Percentiles rank a stretch among this genome's conserved stretches.
phyloP scores from a whole-genome alignment of 2,888 invertebrate species.

The Watsonalla cultraria region DNA sequence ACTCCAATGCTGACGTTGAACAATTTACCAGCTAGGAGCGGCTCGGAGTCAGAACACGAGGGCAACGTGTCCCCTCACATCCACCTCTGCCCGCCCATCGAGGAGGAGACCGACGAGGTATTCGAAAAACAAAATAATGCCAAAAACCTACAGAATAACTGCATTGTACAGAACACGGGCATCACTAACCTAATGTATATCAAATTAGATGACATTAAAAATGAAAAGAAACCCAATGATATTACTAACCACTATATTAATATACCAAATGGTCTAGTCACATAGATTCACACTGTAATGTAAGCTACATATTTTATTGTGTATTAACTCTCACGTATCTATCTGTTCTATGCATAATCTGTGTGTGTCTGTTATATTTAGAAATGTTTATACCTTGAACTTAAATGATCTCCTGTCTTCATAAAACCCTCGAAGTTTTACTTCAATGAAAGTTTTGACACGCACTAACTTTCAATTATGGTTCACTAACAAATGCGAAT shows the following conservation, averaged over 20 bases:
- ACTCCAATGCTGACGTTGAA: slow-evolving; percentile 76
- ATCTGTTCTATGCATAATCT: neutral
- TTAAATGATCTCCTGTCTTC: neutral
- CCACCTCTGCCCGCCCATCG: slow-evolving; percentile 54
- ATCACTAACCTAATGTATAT: slow-evolving; percentile 70
- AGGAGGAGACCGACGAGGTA: slow-evolving; percentile 65
- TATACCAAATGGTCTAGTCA: slow-evolving; percentile 69
- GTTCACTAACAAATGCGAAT: no score
- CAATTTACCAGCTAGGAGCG: slow-evolving; percentile 55
- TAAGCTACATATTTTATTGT: slow-evolving; percentile 24
- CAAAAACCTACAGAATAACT: slow-evolving; percentile 45
- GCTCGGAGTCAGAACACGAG: slow-evolving; percentile 67
- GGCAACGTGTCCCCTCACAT: slow-evolving; percentile 49
- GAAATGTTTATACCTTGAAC: neutral
- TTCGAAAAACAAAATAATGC: slow-evolving; percentile 54
- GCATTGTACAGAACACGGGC: slow-evolving; percentile 23
- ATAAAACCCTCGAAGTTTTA: neutral
- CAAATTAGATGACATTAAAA: slow-evolving; percentile 42
- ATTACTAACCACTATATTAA: slow-evolving; percentile 56
- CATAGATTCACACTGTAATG: slow-evolving; percentile 39
- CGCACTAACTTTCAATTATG: no score
- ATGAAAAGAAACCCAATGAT: slow-evolving; percentile 61
- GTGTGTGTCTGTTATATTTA: neutral
- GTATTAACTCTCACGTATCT: neutral
- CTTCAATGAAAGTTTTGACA: no score